A percentile compares a stretch with the other conserved stretches of the same genome.
Evolutionary conservation across 2,113 vertebrate genomes (phyloP).

Genomic region (Tyto alba): DNA sequence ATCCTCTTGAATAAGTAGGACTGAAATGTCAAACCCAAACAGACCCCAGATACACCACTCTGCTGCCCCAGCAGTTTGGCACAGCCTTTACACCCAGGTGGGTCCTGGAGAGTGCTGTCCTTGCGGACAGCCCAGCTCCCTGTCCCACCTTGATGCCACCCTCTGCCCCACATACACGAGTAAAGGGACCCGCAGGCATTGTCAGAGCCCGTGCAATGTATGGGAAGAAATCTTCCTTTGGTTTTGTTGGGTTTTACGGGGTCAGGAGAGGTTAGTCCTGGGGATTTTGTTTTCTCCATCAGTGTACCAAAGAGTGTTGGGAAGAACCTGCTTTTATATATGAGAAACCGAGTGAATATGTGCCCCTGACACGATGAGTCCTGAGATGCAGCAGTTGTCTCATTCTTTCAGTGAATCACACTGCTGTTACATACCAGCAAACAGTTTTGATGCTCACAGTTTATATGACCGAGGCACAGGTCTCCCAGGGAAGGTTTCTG

Average conservation of each 20-base stretch:
- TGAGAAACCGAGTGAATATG: not conserved
- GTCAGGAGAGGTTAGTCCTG: not conserved
- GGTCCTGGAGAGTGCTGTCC: not conserved
- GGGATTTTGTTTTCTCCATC: not conserved
- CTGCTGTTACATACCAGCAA: not conserved
- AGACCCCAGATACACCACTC: not conserved
- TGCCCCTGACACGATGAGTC: not conserved
- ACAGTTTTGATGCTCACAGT: not conserved
- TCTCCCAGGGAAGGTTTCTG: not conserved
- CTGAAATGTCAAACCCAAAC: not conserved
- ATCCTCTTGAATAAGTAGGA: not conserved
- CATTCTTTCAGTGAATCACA: not conserved
- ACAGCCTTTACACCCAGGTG: not conserved
- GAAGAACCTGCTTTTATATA: not conserved
- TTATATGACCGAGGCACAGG: not conserved
- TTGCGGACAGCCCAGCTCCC: fast-evolving
- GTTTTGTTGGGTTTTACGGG: not conserved
- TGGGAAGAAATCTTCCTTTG: not conserved
- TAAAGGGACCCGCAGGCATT: fast-evolving
- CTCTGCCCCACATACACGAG: fast-evolving
- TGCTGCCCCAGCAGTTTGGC: not conserved
- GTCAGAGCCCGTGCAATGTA: not conserved
- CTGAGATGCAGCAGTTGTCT: not conserved
- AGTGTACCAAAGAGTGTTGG: not conserved
- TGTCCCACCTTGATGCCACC: not conserved